Evolutionary conservation across 2,113 vertebrate species (phyloP), one percentile per base, ranked within the genome.

Genomic region (Sturnira hondurensis): DNA sequence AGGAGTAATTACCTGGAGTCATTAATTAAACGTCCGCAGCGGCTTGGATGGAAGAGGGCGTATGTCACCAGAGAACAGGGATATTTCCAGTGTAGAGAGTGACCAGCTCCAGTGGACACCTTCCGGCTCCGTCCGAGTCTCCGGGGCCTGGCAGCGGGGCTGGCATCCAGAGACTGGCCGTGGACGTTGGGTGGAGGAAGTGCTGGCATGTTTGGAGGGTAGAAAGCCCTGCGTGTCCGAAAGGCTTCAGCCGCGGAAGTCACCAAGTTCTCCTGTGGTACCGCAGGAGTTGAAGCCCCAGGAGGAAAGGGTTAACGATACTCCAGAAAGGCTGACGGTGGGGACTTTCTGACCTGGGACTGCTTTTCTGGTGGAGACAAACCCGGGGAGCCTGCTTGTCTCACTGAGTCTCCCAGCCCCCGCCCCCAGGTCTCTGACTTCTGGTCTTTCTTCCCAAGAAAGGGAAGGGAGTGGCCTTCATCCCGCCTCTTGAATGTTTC

Each of bases 21-120:
- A n/a, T n/a, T n/a, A 24, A 36, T 45, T 19, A 20, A 43, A 22
- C 17, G 19, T 38, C 24, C 8, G 0, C 6, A 61, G 58, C 33
- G 9, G 0, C 12, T 13, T 0, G 9, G 13, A 13, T 4, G 20
- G 81, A 70, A 63, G 16, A 9, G 36, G 10, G 19, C 4, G 0
- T 5, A 1, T 0, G 17, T 47, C 33, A 9, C 15, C 26, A 68
- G 81, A 9, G 31, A 31, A 3, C 1, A 24, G 11, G 36, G 74
- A 7, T 17, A 11, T 65, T 47, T 22, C 73, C 2, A 2, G 73
- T 38, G 4, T 38, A 31, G 83, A 8, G 28, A 28, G 7, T 3
- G 50, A 38, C 31, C 14, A 5, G 0, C 28, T n/a, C 41, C 24
- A 19, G 61, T 5, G 45, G 33, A 13, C 31, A 16, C 38, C 17